Conservation (phyloP, 2,888 invertebrate genomes). For the Lepidocyrtoides sp. region DNA sequence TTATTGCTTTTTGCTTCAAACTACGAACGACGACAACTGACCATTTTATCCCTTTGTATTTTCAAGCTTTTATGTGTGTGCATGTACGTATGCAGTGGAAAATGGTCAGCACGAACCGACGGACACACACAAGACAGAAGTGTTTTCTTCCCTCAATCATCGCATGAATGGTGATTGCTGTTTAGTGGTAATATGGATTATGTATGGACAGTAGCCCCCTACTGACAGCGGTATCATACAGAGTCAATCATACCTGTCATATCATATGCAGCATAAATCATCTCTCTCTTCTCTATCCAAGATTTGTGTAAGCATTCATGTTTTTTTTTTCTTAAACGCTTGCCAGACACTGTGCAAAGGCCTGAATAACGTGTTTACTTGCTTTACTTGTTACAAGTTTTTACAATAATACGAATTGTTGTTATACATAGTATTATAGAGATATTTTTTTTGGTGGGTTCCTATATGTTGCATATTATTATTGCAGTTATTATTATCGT, state of each 20-base stretch:
- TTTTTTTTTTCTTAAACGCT: neutral
- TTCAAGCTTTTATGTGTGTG: too few relatives aligned
- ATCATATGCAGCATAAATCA: constrained; percentile 78
- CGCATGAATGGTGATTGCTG: constrained; percentile 57
- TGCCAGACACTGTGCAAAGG: neutral
- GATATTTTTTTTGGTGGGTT: neutral
- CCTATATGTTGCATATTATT: neutral
- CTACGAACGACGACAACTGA: neutral
- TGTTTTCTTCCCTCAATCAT: constrained; percentile 58
- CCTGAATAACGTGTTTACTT: constrained; percentile 51
- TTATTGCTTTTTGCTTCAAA: neutral
- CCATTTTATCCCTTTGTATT: neutral
- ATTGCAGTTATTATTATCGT: constrained; percentile 6
- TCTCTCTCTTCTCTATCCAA: constrained; percentile 31
- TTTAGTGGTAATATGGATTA: constrained; percentile 76
- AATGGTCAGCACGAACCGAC: constrained; percentile 15
- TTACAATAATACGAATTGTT: neutral
- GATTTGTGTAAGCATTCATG: neutral
- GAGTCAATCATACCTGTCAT: constrained; percentile 81
- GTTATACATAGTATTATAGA: neutral
- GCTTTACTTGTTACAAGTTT: constrained; percentile 4
- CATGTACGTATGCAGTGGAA: neutral
- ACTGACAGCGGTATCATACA: constrained; percentile 81
- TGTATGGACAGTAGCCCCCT: constrained; percentile 80
- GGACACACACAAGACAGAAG: constrained; percentile 41